phyloP scores from a whole-genome alignment of 1,140 invertebrate species.

The Drosophila navojoa region DNA sequence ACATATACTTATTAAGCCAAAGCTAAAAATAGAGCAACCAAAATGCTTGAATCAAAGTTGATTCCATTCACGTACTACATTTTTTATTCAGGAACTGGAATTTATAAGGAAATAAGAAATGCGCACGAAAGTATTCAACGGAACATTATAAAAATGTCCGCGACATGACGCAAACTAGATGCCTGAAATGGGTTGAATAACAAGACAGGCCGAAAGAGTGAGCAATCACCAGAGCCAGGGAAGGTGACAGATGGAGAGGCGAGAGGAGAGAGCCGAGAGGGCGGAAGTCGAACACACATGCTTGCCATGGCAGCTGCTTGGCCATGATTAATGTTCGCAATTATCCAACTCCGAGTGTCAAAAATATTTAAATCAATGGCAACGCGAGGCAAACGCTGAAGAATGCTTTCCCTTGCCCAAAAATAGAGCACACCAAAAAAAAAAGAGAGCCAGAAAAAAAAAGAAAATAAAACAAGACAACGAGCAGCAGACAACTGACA shows the following conservation, averaged over 20 bases:
- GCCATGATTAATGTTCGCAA: conserved; percentile 77
- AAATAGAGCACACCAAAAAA: not conserved
- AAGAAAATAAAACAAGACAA: not conserved
- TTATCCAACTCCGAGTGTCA: conserved; percentile 76
- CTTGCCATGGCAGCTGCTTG: conserved; percentile 53
- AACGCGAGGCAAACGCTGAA: conserved; percentile 26
- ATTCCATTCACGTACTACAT: no score
- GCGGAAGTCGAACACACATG: conserved; percentile 10
- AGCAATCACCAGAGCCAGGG: not conserved
- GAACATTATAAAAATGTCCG: conserved; percentile 25
- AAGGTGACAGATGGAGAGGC: not conserved
- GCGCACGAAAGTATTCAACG: conserved; percentile 37
- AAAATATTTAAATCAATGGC: conserved; percentile 83
- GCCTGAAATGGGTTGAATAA: conserved; percentile 22
- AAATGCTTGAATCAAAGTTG: no score
- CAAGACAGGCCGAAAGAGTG: not conserved
- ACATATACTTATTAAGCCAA: no score
- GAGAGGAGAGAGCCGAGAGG: not conserved
- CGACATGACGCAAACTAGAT: conserved; percentile 17
- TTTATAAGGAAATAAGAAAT: not conserved
- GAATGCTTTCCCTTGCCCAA: conserved; percentile 12
- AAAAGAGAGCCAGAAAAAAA: not conserved
- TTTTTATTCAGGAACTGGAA: no score
- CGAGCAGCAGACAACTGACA: conserved; percentile 21
- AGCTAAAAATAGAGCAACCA: no score